Evolutionary conservation across 2,113 vertebrate species (phyloP).

Genomic region (Myrmecophaga tridactyla): DNA sequence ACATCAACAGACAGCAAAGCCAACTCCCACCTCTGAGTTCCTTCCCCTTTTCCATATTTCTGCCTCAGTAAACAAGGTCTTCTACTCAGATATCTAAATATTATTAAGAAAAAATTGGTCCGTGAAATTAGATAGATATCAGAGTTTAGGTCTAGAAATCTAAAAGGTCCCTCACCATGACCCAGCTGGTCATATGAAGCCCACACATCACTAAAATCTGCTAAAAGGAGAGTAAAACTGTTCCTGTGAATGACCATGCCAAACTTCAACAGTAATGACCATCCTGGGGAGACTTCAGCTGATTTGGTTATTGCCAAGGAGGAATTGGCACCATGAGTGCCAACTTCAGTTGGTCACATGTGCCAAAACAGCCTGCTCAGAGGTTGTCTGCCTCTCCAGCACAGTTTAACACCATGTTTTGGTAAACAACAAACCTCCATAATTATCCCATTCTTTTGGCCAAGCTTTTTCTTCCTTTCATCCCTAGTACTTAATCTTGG

Average conservation of each 20-base stretch:
- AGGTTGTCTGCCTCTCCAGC: not conserved
- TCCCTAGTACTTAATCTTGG: not conserved
- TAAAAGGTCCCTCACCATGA: not conserved
- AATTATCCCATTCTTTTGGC: not conserved
- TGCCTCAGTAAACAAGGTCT: constrained; percentile 45
- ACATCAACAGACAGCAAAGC: not conserved
- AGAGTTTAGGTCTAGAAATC: constrained; percentile 28
- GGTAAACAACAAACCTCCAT: not conserved
- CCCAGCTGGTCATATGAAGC: constrained; percentile 60
- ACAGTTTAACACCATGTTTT: not conserved
- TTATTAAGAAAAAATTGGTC: constrained; percentile 69
- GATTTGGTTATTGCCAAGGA: constrained; percentile 51
- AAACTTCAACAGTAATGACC: constrained; percentile 33
- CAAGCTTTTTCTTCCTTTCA: not conserved
- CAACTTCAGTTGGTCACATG: constrained; percentile 56
- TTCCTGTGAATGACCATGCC: constrained; percentile 20
- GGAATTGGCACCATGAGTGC: constrained; percentile 37
- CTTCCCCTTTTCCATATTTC: not conserved
- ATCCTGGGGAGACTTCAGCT: constrained; percentile 26
- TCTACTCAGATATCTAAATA: constrained; percentile 63
- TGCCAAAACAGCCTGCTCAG: not conserved
- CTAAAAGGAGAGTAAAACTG: not conserved
- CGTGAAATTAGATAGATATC: constrained; percentile 53
- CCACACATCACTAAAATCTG: constrained; percentile 56
- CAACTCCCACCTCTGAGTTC: not conserved